These are phyloP conservation scores for Chloropsis cyanopogon DNA, from an alignment of 2,113 vertebrate species.

Conservation along the genomic window DNA sequence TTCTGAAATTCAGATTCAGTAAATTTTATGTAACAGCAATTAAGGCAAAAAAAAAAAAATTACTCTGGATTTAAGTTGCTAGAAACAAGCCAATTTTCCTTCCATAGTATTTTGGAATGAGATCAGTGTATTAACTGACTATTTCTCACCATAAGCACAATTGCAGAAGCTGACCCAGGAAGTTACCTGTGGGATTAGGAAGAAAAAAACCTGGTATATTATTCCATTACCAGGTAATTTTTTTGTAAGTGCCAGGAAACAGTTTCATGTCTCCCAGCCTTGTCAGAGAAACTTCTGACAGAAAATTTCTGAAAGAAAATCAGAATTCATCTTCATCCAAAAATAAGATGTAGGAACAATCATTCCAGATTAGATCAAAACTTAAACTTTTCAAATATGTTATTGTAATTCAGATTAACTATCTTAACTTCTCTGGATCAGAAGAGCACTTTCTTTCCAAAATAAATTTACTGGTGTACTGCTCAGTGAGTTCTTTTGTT, in stretches of 20 bases:
- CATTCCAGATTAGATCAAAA: not conserved
- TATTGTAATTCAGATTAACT: not conserved
- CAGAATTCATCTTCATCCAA: not conserved
- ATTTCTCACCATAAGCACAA: not conserved
- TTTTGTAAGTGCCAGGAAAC: not conserved
- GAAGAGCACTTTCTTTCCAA: not conserved
- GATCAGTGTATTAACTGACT: not conserved
- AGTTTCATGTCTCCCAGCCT: not conserved
- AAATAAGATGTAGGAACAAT: not conserved
- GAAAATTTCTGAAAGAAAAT: not conserved
- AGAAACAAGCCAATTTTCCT: not conserved
- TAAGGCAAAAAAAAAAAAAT: not conserved
- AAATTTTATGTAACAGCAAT: constrained; percentile 11
- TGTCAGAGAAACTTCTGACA: not conserved
- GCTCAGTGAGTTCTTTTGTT: not conserved
- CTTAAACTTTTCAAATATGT: not conserved
- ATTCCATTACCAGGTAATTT: not conserved
- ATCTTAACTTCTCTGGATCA: not conserved
- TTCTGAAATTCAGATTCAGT: constrained; percentile 2
- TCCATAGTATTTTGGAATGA: not conserved
- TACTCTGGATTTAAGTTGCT: not conserved
- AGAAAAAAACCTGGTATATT: not conserved
- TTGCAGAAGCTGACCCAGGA: not conserved
- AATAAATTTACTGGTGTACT: not conserved
- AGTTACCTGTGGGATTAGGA: not conserved